Evolutionary conservation across 2,797 vertebrate genomes (phyloP).

Genomic region (Myotis planiceps): DNA sequence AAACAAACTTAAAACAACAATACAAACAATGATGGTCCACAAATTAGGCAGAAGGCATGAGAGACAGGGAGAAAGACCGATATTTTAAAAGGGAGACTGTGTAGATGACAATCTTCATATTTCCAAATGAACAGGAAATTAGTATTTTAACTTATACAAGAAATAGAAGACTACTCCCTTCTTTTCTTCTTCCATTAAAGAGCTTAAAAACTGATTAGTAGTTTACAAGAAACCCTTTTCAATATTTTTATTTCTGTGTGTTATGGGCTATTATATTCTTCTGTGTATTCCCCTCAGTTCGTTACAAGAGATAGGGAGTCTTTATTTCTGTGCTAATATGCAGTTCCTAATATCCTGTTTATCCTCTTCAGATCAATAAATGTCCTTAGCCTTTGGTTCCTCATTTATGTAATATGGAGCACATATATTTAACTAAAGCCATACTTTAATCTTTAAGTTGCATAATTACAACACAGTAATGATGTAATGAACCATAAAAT

Average conservation of each 20-base stretch:
- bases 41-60: background rate
- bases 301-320: background rate
- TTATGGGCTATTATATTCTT: background rate
- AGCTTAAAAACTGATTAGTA: background rate
- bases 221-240: background rate
- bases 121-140: background rate
- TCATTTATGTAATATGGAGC: background rate
- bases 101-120: background rate
- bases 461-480: background rate
- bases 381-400: background rate
- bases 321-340: background rate
- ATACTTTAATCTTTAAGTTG: background rate
- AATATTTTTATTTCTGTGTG: background rate
- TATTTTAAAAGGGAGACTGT: background rate
- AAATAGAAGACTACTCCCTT: background rate
- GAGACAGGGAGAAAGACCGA: background rate
- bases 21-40: background rate
- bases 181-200: background rate
- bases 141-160: background rate
- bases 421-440: background rate
- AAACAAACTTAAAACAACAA: background rate
- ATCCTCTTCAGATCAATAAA: background rate
- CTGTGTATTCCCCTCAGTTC: background rate
- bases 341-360: background rate
- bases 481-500: background rate